These are phyloP conservation scores for Hirtodrosophila trivittata DNA, from an alignment of 2,888 invertebrate species.

Conservation along the genomic window DNA sequence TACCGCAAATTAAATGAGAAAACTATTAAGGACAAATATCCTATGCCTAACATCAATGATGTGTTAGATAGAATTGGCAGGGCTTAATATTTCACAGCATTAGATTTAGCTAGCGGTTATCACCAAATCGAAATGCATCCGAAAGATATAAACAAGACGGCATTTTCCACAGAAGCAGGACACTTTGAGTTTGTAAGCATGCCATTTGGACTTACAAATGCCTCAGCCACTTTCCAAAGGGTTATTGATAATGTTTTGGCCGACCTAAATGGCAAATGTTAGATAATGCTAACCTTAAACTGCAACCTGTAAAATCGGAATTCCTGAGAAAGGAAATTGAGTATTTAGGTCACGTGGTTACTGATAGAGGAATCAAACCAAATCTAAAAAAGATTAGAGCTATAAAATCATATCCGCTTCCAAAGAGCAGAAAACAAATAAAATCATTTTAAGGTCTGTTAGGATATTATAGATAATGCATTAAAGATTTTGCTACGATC, in stretches of 20 bases:
- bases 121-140: constrained; percentile 7
- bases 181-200: constrained; percentile 2
- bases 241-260: constrained; percentile 4
- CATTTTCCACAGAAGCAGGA: constrained; percentile 3
- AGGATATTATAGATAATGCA: background rate
- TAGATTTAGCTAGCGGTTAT: constrained; percentile 8
- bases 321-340: constrained; percentile 2
- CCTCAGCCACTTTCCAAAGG: constrained; percentile 1
- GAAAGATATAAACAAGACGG: constrained; percentile 9
- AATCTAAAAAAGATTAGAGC: constrained; percentile 4
- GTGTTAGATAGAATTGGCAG: constrained; percentile 3
- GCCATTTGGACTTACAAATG: constrained; percentile 5
- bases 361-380: constrained; percentile 4
- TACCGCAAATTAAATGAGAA: constrained; percentile 9
- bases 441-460: constrained; percentile 3
- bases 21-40: constrained; percentile 6
- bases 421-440: constrained; percentile 2
- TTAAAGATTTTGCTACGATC: constrained; percentile 3
- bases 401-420: constrained; percentile 2
- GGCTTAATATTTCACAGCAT: constrained; percentile 8
- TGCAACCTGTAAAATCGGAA: constrained; percentile 4
- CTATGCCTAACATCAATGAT: constrained; percentile 7
- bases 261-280: constrained; percentile 4
- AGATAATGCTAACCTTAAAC: constrained; percentile 4
- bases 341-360: constrained; percentile 7